Base-by-base conservation (phyloP, 2,888 invertebrate species). In the Cryptocephalus primarius region DNA sequence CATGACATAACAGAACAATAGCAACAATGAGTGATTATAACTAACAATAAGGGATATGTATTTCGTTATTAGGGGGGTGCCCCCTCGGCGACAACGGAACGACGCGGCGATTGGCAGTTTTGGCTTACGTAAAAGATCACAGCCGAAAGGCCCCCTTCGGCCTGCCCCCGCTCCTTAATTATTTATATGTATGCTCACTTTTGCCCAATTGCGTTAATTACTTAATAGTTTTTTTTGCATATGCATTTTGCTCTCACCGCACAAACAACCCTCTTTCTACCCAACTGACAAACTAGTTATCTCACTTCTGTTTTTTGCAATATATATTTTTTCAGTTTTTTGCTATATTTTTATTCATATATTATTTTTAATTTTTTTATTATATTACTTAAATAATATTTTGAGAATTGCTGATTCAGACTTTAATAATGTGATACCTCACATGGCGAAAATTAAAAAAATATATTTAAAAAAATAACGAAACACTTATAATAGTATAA, bases 41-140 rank as follows among this genome's bases (percentile, higher is more conserved):
- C 67, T 70, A 71, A 71, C 71, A 71, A 71, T 69, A 69, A 68
- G 67, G 69, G 71, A 71, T 71, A 71, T 71, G 71, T 71, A 71
- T 70, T 66, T 69, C 59, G 63, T 69, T 70, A 69, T 69, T 67
- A 63, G 60, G 60, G 61, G 61, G 58, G 56, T 56, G 55, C 51
- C 54, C 49, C 53, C 64, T 22, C 22, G 22, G 22, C 22, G 67
- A 67, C 64, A 65, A 65, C 55, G 59, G 32, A 40, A 13, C 40
- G 40, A 31, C 33, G 43, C 56, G 56, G 55, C 56, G 54, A 62
- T 61, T 67, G 69, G 68, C 68, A 68, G 67, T 68, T 67, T 61
- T 64, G 60, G 67, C 70, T 66, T 64, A 22, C 22, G 22, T 22
- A 22, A 22, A 4, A 63, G 62, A 68, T 71, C 70, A 71, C 71